Percentiles rank a stretch among this genome's conserved stretches.
Conservation (phyloP, 2,888 invertebrate genomes). For the Chaetogeoica ovagalla region DNA sequence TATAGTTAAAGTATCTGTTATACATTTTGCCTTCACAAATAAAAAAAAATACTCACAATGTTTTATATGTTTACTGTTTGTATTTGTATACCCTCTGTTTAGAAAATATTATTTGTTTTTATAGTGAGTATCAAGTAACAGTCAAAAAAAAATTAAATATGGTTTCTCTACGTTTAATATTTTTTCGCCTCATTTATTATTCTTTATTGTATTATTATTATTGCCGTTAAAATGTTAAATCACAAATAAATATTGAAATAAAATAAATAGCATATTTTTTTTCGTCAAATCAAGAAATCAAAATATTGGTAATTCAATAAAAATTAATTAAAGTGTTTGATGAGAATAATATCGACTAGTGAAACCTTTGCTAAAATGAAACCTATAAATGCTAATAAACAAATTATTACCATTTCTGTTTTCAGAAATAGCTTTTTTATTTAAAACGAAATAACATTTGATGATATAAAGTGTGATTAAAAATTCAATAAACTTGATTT, state of each 20-base stretch:
- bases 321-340: not conserved
- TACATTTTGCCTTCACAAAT: not conserved
- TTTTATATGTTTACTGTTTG: too few species aligned
- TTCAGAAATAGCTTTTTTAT: not conserved
- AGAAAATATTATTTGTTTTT: too few species aligned
- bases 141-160: not conserved
- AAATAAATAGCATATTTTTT: not conserved
- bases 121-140: too few species aligned
- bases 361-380: not conserved
- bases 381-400: not conserved
- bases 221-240: not conserved
- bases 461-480: not conserved
- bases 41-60: too few species aligned
- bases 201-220: not conserved
- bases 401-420: not conserved
- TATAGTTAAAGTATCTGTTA: not conserved
- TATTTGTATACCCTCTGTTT: too few species aligned
- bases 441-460: not conserved
- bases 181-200: not conserved
- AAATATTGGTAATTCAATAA: not conserved
- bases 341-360: not conserved
- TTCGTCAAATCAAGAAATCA: not conserved
- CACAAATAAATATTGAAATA: not conserved
- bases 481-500: not conserved
- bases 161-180: not conserved